Evolutionary conservation across 1,140 invertebrate genomes (phyloP).

Genomic region (Sesamia nonagrioides): DNA sequence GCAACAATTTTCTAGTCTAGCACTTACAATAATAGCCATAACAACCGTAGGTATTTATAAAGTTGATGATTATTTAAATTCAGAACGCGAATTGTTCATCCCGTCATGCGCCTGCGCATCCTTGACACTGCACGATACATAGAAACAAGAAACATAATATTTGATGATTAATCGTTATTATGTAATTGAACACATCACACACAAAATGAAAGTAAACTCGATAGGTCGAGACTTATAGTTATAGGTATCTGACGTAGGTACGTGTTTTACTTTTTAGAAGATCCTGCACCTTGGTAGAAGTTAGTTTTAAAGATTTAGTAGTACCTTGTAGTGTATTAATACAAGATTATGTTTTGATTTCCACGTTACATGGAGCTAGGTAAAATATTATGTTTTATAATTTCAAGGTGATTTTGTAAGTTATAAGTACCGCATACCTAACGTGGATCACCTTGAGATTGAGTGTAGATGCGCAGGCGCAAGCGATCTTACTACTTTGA

Average conservation of each 20-base stretch:
- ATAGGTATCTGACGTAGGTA: no score
- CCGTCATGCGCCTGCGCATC: constrained; percentile 28
- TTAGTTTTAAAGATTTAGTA: no score
- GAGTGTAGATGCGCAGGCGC: constrained; percentile 13
- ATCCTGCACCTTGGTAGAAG: no score
- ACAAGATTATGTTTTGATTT: not conserved
- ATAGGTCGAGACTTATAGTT: no score
- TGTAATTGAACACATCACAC: no score
- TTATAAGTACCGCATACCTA: constrained; percentile 10
- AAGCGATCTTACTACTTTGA: not conserved
- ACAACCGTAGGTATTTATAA: not conserved
- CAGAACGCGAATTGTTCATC: not conserved
- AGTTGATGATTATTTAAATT: constrained; percentile 14
- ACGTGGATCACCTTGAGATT: constrained; percentile 34
- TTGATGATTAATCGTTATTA: not conserved
- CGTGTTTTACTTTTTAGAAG: no score
- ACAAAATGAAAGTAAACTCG: no score
- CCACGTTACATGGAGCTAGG: not conserved
- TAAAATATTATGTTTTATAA: constrained; percentile 31
- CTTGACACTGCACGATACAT: constrained; percentile 19
- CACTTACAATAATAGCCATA: not conserved
- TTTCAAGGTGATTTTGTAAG: constrained; percentile 19
- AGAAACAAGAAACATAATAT: not conserved
- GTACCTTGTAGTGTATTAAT: no score
- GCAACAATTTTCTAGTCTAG: constrained; percentile 21